A percentile compares a stretch with the other conserved stretches of the same genome.
phyloP scores from a whole-genome alignment of 2,113 vertebrate species.

The Seriola dumerili region DNA sequence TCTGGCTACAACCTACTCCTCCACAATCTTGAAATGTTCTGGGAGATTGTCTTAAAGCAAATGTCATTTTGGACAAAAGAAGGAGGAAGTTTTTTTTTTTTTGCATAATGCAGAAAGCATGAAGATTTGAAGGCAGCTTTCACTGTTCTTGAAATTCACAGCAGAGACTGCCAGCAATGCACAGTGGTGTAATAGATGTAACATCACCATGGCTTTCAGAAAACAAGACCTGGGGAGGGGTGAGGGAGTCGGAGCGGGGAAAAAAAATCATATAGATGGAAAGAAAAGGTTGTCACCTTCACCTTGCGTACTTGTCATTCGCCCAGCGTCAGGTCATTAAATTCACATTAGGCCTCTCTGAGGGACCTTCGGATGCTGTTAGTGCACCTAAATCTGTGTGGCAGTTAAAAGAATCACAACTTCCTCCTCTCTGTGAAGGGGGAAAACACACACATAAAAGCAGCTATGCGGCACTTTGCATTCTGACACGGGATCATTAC shows the following conservation, averaged over 20 bases:
- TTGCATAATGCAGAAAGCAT: constrained; percentile 51
- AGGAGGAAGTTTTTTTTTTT: not conserved
- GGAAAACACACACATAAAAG: constrained; percentile 68
- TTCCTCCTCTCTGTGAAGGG: constrained; percentile 46
- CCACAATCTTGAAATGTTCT: not conserved
- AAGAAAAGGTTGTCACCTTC: constrained; percentile 95
- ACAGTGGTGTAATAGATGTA: constrained; percentile 55
- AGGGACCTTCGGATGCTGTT: constrained; percentile 93
- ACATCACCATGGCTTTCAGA: constrained; percentile 56
- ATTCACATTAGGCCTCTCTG: constrained; percentile 97
- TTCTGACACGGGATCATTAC: constrained; percentile 95
- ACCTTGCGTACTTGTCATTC: constrained; percentile 92
- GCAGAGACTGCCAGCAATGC: constrained; percentile 33
- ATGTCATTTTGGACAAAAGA: constrained; percentile 31
- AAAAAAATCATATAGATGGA: constrained; percentile 88
- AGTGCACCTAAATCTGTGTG: constrained; percentile 94
- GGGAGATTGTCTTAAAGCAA: constrained; percentile 21
- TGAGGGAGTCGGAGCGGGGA: constrained; percentile 8
- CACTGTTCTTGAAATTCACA: constrained; percentile 43
- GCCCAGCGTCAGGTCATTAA: constrained; percentile 97
- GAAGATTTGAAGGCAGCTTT: constrained; percentile 51
- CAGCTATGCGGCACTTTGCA: constrained; percentile 92
- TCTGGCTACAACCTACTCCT: not conserved
- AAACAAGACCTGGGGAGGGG: constrained; percentile 61
- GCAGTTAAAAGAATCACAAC: constrained; percentile 90